phyloP scores from a whole-genome alignment of 2,113 vertebrate species.

The Hystrix brachyura region DNA sequence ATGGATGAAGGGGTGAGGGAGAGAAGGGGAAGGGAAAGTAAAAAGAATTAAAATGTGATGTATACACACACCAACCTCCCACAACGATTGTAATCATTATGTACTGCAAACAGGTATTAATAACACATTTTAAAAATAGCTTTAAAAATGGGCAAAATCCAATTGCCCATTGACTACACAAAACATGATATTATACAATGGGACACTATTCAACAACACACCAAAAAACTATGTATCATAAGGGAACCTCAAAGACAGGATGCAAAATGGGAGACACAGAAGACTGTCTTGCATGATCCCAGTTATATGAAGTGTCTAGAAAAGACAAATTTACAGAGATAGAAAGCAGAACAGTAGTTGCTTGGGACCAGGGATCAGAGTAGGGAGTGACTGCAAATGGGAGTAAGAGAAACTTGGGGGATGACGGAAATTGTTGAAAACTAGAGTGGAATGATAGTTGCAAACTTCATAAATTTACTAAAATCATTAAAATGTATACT shows the following conservation, averaged over 20 bases:
- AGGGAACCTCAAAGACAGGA: not conserved
- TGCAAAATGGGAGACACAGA: slow-evolving; percentile 28
- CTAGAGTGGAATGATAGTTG: not conserved
- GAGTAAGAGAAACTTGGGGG: not conserved
- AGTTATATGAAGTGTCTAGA: slow-evolving; percentile 40
- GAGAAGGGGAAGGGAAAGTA: not conserved
- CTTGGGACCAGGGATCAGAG: not conserved
- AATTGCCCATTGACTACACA: not conserved
- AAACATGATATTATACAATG: not conserved
- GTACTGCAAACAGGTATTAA: not conserved
- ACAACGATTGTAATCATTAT: not conserved
- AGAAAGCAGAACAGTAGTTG: not conserved
- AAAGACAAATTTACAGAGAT: slow-evolving; percentile 19
- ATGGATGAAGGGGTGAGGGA: not conserved
- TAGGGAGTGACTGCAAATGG: not conserved
- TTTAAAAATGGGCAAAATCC: not conserved
- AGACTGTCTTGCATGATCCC: not conserved
- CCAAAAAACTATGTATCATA: not conserved
- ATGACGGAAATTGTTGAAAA: slow-evolving; percentile 23
- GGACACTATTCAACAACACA: not conserved
- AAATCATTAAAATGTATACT: slow-evolving; percentile 33
- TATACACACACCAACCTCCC: not conserved
- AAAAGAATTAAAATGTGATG: not conserved
- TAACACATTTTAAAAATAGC: not conserved
- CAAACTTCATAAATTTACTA: not conserved